A percentile compares a stretch with the other conserved stretches of the same genome.
phyloP scores from a whole-genome alignment of 2,797 vertebrate species.

The Epinephelus malabaricus region DNA sequence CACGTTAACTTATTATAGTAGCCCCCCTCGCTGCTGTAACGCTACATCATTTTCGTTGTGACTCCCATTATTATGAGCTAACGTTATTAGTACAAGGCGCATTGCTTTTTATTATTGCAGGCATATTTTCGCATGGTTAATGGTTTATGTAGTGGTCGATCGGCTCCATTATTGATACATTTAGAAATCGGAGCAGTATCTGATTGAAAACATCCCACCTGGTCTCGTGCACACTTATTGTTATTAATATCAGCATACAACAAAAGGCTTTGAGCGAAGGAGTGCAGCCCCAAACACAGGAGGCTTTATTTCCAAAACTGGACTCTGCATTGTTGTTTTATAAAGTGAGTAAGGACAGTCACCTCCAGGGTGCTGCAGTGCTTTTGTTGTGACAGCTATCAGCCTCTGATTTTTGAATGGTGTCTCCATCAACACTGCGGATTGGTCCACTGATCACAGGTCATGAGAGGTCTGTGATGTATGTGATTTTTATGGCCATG shows the following conservation, averaged over 20 bases:
- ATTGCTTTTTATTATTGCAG: slow-evolving; percentile 5
- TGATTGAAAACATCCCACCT: neutral
- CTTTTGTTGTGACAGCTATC: slow-evolving; percentile 44
- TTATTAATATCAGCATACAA: neutral
- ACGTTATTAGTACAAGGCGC: neutral
- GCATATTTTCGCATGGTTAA: neutral
- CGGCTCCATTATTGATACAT: neutral
- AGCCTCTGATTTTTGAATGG: slow-evolving; percentile 2
- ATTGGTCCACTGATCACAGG: neutral
- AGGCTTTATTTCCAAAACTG: neutral
- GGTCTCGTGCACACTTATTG: neutral
- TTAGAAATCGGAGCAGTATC: neutral
- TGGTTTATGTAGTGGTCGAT: neutral
- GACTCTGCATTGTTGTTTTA: neutral
- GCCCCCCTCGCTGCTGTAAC: no score
- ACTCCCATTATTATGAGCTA: slow-evolving; percentile 14
- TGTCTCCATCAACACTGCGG: slow-evolving; percentile 9
- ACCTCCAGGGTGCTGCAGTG: slow-evolving; percentile 27
- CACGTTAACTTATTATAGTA: neutral
- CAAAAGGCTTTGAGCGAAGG: neutral
- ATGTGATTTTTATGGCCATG: neutral
- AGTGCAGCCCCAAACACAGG: neutral
- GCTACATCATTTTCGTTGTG: neutral
- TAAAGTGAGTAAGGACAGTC: neutral
- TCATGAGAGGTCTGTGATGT: neutral